These are phyloP conservation scores for Metopolophium dirhodum DNA, from an alignment of 1,140 invertebrate genomes.

Conservation along the genomic window DNA sequence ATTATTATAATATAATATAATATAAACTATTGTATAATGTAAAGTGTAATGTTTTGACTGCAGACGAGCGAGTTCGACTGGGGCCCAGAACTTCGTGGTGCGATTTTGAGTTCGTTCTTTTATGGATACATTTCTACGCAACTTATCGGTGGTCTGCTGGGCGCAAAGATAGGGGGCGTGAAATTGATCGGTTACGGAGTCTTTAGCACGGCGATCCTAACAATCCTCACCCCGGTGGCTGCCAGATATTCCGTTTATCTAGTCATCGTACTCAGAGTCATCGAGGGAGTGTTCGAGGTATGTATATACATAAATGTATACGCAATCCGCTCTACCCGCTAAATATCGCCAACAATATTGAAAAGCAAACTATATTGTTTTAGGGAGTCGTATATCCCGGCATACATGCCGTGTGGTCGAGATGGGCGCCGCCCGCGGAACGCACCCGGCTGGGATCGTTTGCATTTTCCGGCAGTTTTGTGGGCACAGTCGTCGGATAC, in stretches of 20 bases:
- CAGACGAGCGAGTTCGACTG: slow-evolving; percentile 66
- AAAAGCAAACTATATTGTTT: slow-evolving; percentile 40
- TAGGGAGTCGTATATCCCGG: slow-evolving; percentile 90
- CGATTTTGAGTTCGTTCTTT: slow-evolving; percentile 87
- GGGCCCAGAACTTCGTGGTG: slow-evolving; percentile 78
- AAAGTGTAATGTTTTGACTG: neutral
- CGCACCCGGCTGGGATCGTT: slow-evolving; percentile 78
- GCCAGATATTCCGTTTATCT: slow-evolving; percentile 75
- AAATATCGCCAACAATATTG: neutral
- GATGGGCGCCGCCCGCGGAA: slow-evolving; percentile 77
- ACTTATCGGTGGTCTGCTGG: slow-evolving; percentile 76
- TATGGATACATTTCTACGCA: slow-evolving; percentile 81
- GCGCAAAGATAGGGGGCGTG: slow-evolving; percentile 74
- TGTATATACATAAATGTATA: neutral
- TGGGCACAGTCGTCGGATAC: slow-evolving; percentile 82
- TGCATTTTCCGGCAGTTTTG: slow-evolving; percentile 82
- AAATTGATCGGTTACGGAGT: slow-evolving; percentile 81
- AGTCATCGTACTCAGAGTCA: slow-evolving; percentile 76
- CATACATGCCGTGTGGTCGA: slow-evolving; percentile 84
- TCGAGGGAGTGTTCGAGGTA: slow-evolving; percentile 91
- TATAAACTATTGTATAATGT: neutral
- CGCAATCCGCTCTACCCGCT: neutral
- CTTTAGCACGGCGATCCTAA: slow-evolving; percentile 79
- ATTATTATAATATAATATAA: neutral
- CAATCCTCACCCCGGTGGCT: slow-evolving; percentile 80